Conservation (phyloP, 2,888 invertebrate genomes). For the Drosophila formosana region DNA sequence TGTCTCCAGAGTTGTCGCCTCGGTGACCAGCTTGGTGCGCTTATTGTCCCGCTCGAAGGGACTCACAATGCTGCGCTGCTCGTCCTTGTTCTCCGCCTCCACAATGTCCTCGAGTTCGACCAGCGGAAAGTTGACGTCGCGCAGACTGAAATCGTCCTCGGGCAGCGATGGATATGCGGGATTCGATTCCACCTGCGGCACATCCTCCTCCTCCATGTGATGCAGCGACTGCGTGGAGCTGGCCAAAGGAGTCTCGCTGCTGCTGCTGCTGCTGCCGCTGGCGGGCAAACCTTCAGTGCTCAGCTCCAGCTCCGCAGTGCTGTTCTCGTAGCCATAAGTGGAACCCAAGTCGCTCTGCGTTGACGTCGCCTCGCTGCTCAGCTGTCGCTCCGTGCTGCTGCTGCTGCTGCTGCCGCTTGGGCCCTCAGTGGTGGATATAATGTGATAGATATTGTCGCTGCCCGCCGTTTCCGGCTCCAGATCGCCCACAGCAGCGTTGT, state of each 20-base stretch:
- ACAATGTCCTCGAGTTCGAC: slow-evolving; percentile 77
- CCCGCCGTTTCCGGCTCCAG: slow-evolving; percentile 82
- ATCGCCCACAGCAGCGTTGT: slow-evolving; percentile 32
- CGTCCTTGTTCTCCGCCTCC: slow-evolving; percentile 73
- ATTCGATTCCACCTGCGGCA: slow-evolving; percentile 83
- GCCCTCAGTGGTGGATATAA: slow-evolving; percentile 80
- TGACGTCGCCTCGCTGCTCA: slow-evolving; percentile 37
- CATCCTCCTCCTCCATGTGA: slow-evolving; percentile 78
- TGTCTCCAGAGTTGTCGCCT: slow-evolving; percentile 48
- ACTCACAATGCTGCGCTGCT: slow-evolving; percentile 72
- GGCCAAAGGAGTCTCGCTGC: slow-evolving; percentile 42
- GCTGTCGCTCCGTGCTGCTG: slow-evolving; percentile 20
- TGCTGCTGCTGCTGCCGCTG: slow-evolving; percentile 42
- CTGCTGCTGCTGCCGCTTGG: slow-evolving; percentile 48
- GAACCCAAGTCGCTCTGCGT: slow-evolving; percentile 12
- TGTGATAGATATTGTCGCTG: slow-evolving; percentile 81
- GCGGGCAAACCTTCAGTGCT: slow-evolving; percentile 57
- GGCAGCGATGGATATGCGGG: slow-evolving; percentile 87
- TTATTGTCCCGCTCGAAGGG: slow-evolving; percentile 65
- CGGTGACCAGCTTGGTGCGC: slow-evolving; percentile 62
- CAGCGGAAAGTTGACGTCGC: slow-evolving; percentile 78
- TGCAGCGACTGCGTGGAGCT: slow-evolving; percentile 41
- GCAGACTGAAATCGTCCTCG: slow-evolving; percentile 86
- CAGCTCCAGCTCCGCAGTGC: slow-evolving; percentile 23
- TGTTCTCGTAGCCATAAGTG: slow-evolving; percentile 29